These are phyloP conservation scores for Catostylus mosaicus DNA, from an alignment of 30 jellyfish, hydroid and myxozoan species.

Conservation along the genomic window DNA sequence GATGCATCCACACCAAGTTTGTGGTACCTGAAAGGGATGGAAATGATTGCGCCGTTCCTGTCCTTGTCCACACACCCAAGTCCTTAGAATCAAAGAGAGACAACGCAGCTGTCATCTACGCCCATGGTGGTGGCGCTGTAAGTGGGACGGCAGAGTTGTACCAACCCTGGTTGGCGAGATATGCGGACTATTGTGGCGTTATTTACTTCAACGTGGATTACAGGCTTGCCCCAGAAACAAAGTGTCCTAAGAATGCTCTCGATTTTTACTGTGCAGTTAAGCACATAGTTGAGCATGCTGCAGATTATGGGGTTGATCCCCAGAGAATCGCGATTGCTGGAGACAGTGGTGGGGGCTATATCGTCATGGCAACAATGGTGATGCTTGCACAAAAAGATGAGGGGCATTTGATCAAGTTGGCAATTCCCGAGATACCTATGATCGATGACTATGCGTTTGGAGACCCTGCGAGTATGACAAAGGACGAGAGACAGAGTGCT, in stretches of 20 bases:
- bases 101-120: slow-evolving; percentile 27
- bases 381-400: slow-evolving; percentile 53
- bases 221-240: slow-evolving; percentile 57
- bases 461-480: slow-evolving; percentile 34
- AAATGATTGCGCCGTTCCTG: slow-evolving; percentile 25
- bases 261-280: slow-evolving; percentile 47
- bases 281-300: slow-evolving; percentile 38
- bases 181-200: slow-evolving; percentile 7
- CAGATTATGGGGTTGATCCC: slow-evolving; percentile 35
- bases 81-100: background rate
- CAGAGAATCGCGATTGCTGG: slow-evolving; percentile 39
- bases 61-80: slow-evolving; percentile 33
- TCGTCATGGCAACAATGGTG: slow-evolving; percentile 47
- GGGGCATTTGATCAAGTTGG: slow-evolving; percentile 31
- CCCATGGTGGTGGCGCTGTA: slow-evolving; percentile 57
- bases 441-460: slow-evolving; percentile 40
- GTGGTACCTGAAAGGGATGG: slow-evolving; percentile 39
- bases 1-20: slow-evolving; percentile 19
- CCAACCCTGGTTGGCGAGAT: slow-evolving; percentile 13
- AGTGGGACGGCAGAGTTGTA: slow-evolving; percentile 13
- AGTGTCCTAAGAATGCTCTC: slow-evolving; percentile 50
- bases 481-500: slow-evolving; percentile 18
- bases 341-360: slow-evolving; percentile 64
- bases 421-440: slow-evolving; percentile 37
- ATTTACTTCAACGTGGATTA: slow-evolving; percentile 33